Evolutionary conservation across 2,888 invertebrate species (phyloP), one percentile per base, ranked within the genome.

Genomic region (Callosobruchus maculatus): DNA sequence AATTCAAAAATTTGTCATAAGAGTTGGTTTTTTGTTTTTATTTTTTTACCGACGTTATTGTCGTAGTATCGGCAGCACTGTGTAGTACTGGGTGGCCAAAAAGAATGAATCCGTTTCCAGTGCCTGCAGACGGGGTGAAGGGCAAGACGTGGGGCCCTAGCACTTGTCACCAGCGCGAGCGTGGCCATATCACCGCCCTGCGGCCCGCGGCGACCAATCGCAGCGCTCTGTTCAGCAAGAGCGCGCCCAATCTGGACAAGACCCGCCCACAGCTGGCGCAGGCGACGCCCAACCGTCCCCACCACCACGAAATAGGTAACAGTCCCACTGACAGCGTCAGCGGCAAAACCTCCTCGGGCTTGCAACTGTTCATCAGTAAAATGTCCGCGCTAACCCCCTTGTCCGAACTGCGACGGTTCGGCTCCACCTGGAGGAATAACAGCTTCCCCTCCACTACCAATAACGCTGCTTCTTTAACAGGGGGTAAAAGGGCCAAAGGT

Each of bases 91-190:
- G 49, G 49, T 49, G 49, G 49, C 49, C 7, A 49, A 49, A 49
- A 49, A 49, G 26, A 7, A 7, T 49, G 49, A 49, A 49, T 49
- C 49, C 49, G 49, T 21, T 87, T 88, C 71, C 89, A 95, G 97
- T 96, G 88, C 95, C 96, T 75, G 94, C 95, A 77, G 97, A 97
- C 89, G 97, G 97, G 85, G 95, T 95, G 84, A 98, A 98, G 89
- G 97, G 97, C 88, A 97, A 97, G 91, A 98, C 98, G 76, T 98
- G 98, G 98, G 98, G 98, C 81, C 98, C 98, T 77, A 97, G 97
- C 84, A 96, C 97, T 71, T 93, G 95, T 83, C 97, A 96, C 88
- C 95, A 96, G 88, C 95, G 95, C 81, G 95, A 97, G 85, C 92
- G 97, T 83, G 93, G 94, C 73, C 93, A 94, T 85, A 89, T 93